Conservation (phyloP, 2,797 vertebrate genomes). For the Phyllotis vaccarum region DNA sequence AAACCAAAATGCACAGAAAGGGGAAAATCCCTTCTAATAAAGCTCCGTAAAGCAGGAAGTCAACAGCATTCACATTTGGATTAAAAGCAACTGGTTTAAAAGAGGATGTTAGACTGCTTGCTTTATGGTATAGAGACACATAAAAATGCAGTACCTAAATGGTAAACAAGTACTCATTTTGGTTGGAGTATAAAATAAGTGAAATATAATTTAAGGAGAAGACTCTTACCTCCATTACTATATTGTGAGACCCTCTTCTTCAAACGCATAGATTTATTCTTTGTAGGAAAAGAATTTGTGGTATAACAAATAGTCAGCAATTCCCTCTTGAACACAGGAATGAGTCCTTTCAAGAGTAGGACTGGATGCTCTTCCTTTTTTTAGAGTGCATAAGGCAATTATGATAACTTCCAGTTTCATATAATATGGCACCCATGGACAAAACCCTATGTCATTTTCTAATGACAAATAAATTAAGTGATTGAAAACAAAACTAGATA, state of each 20-base stretch:
- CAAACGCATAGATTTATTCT: background rate
- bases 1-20: background rate
- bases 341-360: background rate
- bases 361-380: background rate
- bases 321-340: background rate
- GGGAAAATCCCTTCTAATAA: rapidly evolving
- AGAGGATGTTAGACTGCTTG: background rate
- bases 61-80: rapidly evolving
- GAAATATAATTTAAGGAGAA: background rate
- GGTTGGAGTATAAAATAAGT: background rate
- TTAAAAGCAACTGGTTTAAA: rapidly evolving
- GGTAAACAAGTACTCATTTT: background rate
- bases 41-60: background rate
- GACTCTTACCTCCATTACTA: background rate
- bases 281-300: background rate
- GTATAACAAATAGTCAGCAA: background rate
- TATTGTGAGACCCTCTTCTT: background rate
- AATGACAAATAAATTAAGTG: background rate
- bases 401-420: background rate
- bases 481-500: background rate
- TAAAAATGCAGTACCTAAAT: rapidly evolving
- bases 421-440: background rate
- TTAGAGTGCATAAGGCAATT: no score
- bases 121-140: background rate
- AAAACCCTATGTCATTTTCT: background rate